These are phyloP conservation scores for Scaptomyza graminum DNA, from an alignment of 1,140 invertebrate genomes.

Conservation along the genomic window DNA sequence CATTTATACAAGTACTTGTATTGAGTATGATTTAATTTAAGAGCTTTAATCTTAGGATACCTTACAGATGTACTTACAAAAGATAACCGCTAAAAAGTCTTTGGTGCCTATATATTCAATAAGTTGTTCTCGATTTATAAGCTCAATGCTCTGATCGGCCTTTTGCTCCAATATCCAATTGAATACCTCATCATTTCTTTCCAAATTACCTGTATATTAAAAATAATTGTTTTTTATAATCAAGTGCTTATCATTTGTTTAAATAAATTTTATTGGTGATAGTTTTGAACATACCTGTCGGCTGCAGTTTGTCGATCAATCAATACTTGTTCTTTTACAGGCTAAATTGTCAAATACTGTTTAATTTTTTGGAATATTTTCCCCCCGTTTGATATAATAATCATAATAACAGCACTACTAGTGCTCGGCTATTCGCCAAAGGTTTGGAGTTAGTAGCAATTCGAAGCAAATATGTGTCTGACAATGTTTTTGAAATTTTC, in stretches of 20 bases:
- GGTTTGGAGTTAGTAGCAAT: not conserved
- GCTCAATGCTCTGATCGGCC: constrained; percentile 96
- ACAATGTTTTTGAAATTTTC: constrained; percentile 1
- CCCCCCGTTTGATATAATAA: constrained; percentile 1
- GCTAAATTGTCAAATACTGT: constrained; percentile 16
- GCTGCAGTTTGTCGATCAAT: constrained; percentile 82
- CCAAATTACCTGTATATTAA: constrained; percentile 89
- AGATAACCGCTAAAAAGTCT: constrained; percentile 96
- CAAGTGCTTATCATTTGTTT: constrained; percentile 1
- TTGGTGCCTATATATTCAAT: constrained; percentile 94
- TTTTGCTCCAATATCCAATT: constrained; percentile 96
- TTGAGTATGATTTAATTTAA: constrained; percentile 13
- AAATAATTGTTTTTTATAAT: constrained; percentile 17
- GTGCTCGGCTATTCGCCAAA: constrained; percentile 27
- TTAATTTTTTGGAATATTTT: constrained; percentile 3
- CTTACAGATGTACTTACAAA: constrained; percentile 89
- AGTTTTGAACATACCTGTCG: constrained; percentile 69
- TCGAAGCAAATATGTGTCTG: constrained; percentile 8
- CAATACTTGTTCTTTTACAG: constrained; percentile 32
- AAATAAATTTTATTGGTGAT: constrained; percentile 2
- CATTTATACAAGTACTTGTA: constrained; percentile 16
- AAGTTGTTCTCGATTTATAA: constrained; percentile 93
- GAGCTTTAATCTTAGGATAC: constrained; percentile 48
- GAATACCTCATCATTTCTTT: constrained; percentile 93
- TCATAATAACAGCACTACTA: not conserved